phyloP scores from a whole-genome alignment of 2,797 vertebrate genomes.

The Antrozous pallidus region DNA sequence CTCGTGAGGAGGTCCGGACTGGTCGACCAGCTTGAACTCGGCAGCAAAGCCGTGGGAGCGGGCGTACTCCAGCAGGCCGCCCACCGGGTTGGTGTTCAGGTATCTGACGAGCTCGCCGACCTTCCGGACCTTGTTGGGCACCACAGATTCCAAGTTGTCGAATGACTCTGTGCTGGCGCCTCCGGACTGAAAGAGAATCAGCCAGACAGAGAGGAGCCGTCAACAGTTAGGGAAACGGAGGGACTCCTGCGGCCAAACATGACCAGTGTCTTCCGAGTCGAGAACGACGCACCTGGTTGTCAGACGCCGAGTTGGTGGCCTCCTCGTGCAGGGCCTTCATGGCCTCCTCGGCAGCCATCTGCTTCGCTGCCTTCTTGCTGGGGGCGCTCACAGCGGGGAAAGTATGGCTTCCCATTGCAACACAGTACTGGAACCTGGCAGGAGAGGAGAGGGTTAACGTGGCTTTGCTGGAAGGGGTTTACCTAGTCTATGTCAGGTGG shows the following conservation, averaged over 20 bases:
- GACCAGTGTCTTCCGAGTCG: neutral
- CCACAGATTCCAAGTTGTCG: conserved; percentile 82
- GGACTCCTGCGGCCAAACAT: neutral
- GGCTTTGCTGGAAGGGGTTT: fast-evolving
- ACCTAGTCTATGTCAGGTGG: neutral
- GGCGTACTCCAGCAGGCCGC: conserved; percentile 94
- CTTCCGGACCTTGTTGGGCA: conserved; percentile 86
- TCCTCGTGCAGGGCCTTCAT: conserved; percentile 92
- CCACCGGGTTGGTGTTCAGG: conserved; percentile 95
- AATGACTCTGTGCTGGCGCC: conserved; percentile 44
- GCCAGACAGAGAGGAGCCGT: neutral
- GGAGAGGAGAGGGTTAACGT: neutral
- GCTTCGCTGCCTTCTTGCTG: conserved; percentile 96
- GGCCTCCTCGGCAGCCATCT: conserved; percentile 95
- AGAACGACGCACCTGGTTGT: conserved; percentile 84
- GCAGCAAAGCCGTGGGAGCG: conserved; percentile 96
- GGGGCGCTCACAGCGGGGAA: conserved; percentile 92
- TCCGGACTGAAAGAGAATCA: conserved; percentile 3
- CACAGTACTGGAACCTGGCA: conserved; percentile 93
- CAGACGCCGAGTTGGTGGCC: conserved; percentile 43
- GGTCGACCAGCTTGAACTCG: conserved; percentile 94
- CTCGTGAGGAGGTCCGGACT: conserved; percentile 93
- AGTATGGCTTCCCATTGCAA: conserved; percentile 90
- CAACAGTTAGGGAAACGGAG: neutral
- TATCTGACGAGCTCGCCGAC: conserved; percentile 95